Evolutionary conservation across 2,797 vertebrate genomes (phyloP).

Genomic region (Tragopan temminckii): DNA sequence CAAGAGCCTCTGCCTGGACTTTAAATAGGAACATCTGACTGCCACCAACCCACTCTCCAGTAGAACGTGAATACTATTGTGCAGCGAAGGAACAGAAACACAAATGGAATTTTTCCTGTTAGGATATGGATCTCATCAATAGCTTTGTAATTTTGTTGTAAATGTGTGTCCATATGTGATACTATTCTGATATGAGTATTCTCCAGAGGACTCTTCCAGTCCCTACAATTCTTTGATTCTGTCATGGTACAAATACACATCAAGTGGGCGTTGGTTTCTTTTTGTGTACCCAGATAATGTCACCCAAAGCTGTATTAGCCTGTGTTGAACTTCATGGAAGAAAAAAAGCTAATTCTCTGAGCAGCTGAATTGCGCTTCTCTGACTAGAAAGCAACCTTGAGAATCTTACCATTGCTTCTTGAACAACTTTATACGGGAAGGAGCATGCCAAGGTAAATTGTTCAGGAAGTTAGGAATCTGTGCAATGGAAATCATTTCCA

Average conservation of each 20-base stretch:
- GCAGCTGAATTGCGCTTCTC: not conserved
- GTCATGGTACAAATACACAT: not conserved
- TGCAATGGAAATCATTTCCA: not conserved
- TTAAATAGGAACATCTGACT: constrained; percentile 27
- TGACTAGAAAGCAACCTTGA: not conserved
- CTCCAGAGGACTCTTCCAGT: too few species aligned
- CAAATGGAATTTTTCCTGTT: constrained; percentile 29
- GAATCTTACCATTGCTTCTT: not conserved
- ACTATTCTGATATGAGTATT: not conserved
- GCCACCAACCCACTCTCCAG: not conserved
- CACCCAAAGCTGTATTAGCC: not conserved
- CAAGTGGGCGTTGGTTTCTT: not conserved
- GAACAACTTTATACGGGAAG: constrained; percentile 3
- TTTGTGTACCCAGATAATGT: not conserved
- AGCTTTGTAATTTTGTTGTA: constrained; percentile 40
- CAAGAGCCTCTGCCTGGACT: constrained; percentile 31
- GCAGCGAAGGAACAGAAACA: constrained; percentile 19
- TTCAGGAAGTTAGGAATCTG: constrained; percentile 12
- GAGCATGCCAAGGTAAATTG: constrained; percentile 20
- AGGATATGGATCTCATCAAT: constrained; percentile 5
- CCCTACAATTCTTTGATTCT: too few species aligned
- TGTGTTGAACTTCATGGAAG: not conserved
- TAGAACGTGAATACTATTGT: constrained; percentile 33
- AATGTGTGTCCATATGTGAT: not conserved
- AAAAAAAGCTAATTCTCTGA: not conserved